Conservation (phyloP, 2,113 vertebrate species). For the Calyptomena viridis region DNA sequence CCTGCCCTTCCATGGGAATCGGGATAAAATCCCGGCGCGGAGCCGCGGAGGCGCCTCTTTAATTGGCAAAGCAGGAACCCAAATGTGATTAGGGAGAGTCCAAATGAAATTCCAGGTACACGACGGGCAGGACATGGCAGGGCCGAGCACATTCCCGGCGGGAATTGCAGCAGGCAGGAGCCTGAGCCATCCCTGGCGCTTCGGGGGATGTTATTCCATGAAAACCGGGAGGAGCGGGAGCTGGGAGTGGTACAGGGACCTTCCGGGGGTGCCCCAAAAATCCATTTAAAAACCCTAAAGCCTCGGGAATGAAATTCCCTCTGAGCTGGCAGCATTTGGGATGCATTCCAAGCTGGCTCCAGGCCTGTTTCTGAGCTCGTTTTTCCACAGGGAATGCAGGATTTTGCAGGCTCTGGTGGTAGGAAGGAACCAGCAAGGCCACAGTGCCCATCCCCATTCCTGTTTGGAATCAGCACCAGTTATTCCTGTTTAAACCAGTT, state of each 20-base stretch:
- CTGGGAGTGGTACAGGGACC: not conserved
- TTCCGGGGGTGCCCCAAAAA: not conserved
- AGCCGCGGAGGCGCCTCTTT: conserved; percentile 38
- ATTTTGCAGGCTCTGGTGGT: not conserved
- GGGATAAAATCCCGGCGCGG: not conserved
- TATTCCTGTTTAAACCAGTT: not conserved
- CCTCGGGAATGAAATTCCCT: not conserved
- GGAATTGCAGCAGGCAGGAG: not conserved
- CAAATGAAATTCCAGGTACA: conserved; percentile 10
- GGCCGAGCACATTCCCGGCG: not conserved
- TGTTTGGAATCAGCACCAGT: not conserved
- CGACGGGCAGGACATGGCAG: not conserved
- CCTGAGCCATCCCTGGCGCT: not conserved
- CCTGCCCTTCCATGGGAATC: not conserved
- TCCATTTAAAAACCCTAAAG: not conserved
- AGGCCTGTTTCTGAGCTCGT: fast-evolving
- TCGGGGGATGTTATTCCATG: not conserved
- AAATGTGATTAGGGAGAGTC: conserved; percentile 28
- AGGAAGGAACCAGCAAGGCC: not conserved
- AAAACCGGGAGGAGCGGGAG: not conserved
- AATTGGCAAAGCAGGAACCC: not conserved
- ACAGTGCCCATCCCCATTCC: fast-evolving
- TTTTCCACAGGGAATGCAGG: not conserved
- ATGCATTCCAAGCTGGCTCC: not conserved
- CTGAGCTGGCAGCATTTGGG: fast-evolving